Percentiles rank a stretch among this genome's conserved stretches.
Conservation (phyloP, 2,113 vertebrate genomes). For the Scopus umbretta region DNA sequence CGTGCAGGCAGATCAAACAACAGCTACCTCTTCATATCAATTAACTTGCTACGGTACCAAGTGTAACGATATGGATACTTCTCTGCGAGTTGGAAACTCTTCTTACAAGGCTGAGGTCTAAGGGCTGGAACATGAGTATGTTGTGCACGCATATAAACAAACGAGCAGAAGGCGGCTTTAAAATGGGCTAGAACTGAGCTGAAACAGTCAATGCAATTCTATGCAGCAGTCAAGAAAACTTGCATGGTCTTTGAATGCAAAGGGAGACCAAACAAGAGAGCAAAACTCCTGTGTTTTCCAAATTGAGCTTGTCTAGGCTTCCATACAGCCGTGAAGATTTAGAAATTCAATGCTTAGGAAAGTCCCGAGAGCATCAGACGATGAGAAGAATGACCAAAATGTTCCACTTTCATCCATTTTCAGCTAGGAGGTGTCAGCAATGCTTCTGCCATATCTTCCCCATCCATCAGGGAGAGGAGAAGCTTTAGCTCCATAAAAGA, state of each 20-base stretch:
- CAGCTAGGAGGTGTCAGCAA: no score
- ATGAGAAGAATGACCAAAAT: not conserved
- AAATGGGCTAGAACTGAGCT: not conserved
- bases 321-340: not conserved
- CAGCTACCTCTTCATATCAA: rapidly evolving
- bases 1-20: not conserved
- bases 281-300: not conserved
- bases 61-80: rapidly evolving
- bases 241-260: not conserved
- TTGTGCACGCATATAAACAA: not conserved
- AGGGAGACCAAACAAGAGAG: not conserved
- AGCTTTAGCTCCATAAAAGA: not conserved
- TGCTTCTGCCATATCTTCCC: not conserved
- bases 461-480: not conserved
- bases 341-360: rapidly evolving
- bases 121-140: not conserved
- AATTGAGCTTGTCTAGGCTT: not conserved
- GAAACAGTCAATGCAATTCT: not conserved
- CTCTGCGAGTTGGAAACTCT: not conserved
- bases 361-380: not conserved
- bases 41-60: not conserved
- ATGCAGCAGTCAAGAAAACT: not conserved
- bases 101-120: not conserved
- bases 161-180: not conserved
- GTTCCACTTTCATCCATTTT: not conserved